Percentiles rank a stretch among this genome's conserved stretches.
Evolutionary conservation across 2,113 vertebrate genomes (phyloP).

Genomic region (Oceanites oceanicus): DNA sequence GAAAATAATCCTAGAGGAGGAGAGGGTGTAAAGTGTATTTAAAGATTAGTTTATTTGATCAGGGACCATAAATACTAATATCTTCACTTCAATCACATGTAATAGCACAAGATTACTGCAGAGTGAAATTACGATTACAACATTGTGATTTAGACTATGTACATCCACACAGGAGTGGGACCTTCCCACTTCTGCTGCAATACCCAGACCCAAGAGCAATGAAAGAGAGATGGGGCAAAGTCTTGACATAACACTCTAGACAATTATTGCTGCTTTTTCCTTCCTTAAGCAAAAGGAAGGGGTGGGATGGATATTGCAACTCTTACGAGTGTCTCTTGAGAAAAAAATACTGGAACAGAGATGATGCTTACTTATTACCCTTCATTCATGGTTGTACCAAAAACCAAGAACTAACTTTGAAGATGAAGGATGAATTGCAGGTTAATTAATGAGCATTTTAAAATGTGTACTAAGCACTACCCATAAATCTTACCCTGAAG

Average conservation of each 20-base stretch:
- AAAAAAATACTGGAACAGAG: background rate
- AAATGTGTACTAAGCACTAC: background rate
- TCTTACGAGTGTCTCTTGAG: background rate
- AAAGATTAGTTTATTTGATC: background rate
- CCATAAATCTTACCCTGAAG: constrained; percentile 8
- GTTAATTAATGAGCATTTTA: background rate
- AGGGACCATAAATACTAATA: background rate
- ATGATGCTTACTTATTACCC: background rate
- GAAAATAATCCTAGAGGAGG: background rate
- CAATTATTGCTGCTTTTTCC: background rate
- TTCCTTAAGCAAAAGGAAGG: background rate
- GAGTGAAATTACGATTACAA: background rate
- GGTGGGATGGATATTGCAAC: background rate
- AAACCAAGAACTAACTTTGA: background rate
- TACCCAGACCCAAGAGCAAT: background rate
- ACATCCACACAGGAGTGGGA: background rate
- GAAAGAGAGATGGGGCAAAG: background rate
- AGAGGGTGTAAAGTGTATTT: background rate
- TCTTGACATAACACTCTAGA: background rate
- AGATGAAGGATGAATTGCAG: background rate
- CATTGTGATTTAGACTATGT: background rate
- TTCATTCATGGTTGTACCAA: background rate
- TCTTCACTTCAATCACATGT: background rate
- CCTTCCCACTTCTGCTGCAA: background rate
- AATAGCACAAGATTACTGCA: background rate